Base-by-base conservation (phyloP, 2,888 invertebrate genomes). In the Aphodius granarius region DNA sequence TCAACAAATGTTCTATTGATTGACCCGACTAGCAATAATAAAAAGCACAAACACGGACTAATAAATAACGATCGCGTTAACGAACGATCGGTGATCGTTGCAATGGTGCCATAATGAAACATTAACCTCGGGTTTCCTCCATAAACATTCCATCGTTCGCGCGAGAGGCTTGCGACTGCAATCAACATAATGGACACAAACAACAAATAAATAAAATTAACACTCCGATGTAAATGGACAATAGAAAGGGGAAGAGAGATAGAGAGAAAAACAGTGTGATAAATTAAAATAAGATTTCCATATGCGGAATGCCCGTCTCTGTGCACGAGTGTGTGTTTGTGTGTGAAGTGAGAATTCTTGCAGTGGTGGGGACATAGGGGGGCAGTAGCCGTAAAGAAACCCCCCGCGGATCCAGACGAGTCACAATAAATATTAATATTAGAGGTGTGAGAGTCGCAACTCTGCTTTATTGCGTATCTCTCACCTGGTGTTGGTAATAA, bases 381-480 rank as follows among this genome's bases (percentile, higher is more conserved):
- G 85, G 85, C 85, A 86, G 86, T 85, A 85, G 86, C 84, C 82
- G 86, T 86, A 85, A 86, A 84, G 83, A 82, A 83, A 84, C 85
- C 85, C 85, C 85, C 83, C 81, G 84, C 80, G 84, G 83, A 81
- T 80, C 78, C 80, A 82, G 82, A 85, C 86, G 83, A 85, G 86
- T 86, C 85, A 86, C 84, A 86, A 87, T 87, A 87, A 87, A 87
- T 86, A 86, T 86, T 86, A 86, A 85, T 86, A 86, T 86, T 84
- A 83, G 84, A 86, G 84, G 86, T 86, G 86, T 83, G 85, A 85
- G 84, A 85, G 82, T 83, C 82, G 84, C 84, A 81, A 79, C 80
- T 76, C 78, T 80, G 80, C 80, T 80, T 75, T 77, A 76, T 80
- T 79, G 80, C 81, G 80, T 80, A 81, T 81, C 81, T 81, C 84